A percentile compares a stretch with the other conserved stretches of the same genome.
phyloP scores from a whole-genome alignment of 2,113 vertebrate genomes.

The Perognathus longimembris region DNA sequence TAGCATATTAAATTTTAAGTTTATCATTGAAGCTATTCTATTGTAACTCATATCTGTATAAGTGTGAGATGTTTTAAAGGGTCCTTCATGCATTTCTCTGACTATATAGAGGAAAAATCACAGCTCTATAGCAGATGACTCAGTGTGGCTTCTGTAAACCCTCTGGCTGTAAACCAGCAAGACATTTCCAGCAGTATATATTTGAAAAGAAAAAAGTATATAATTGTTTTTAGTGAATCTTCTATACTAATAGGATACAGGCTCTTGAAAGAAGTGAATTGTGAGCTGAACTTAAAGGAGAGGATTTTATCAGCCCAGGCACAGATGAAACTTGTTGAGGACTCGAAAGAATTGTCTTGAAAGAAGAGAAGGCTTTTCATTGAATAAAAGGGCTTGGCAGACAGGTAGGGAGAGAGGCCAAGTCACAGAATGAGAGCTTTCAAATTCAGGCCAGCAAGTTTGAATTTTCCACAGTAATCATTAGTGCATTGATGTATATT shows the following conservation, averaged over 20 bases:
- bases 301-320: neutral
- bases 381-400: neutral
- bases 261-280: constrained; percentile 9
- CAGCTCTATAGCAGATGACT: neutral
- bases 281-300: neutral
- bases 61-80: constrained; percentile 41
- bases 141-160: neutral
- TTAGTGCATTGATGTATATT: neutral
- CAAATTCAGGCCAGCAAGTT: neutral
- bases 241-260: neutral
- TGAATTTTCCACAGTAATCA: neutral
- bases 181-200: constrained; percentile 23
- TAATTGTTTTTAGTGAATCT: neutral
- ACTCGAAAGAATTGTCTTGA: neutral
- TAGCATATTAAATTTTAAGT: constrained; percentile 49
- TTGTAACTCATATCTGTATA: constrained; percentile 5
- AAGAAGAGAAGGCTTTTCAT: neutral
- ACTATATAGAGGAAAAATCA: neutral
- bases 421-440: neutral
- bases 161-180: constrained; percentile 9
- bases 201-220: constrained; percentile 44
- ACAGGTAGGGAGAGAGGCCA: neutral
- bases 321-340: neutral
- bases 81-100: constrained; percentile 5
- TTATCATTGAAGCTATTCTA: constrained; percentile 46